Evolutionary conservation across 2,888 invertebrate species (phyloP).

Genomic region (Scaptomyza tumidula): DNA sequence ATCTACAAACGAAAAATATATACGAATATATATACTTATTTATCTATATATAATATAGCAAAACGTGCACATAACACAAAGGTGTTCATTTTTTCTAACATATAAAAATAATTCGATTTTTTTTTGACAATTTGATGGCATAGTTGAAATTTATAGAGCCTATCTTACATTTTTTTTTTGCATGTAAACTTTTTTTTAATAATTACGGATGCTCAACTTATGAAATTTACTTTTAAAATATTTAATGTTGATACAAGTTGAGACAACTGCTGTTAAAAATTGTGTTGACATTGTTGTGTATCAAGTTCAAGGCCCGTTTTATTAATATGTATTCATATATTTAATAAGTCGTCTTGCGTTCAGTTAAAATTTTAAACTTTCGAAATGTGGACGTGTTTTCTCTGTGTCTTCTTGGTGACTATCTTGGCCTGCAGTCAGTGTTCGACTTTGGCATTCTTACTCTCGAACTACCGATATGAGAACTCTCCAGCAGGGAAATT

Average conservation of each 20-base stretch:
- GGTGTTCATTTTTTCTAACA: no score
- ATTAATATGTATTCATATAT: conserved; percentile 4
- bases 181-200: neutral
- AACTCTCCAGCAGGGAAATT: conserved; percentile 7
- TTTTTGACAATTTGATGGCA: no score
- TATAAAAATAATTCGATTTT: no score
- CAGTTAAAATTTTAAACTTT: conserved; percentile 17
- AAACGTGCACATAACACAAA: no score
- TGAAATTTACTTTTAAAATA: neutral
- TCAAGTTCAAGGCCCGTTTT: conserved; percentile 36
- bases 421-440: conserved; percentile 8
- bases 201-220: no score
- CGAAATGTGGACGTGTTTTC: conserved; percentile 32
- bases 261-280: conserved; percentile 22
- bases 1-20: neutral
- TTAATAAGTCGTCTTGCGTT: neutral
- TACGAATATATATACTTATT: no score
- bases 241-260: conserved; percentile 23
- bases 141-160: neutral
- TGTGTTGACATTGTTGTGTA: conserved; percentile 13
- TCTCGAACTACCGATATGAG: neutral
- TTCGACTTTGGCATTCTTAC: conserved; percentile 3
- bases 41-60: no score
- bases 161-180: neutral
- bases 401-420: conserved; percentile 3